Evolutionary conservation across 2,797 vertebrate species (phyloP), one percentile per base, ranked within the genome.

Genomic region (Lateolabrax maculatus): DNA sequence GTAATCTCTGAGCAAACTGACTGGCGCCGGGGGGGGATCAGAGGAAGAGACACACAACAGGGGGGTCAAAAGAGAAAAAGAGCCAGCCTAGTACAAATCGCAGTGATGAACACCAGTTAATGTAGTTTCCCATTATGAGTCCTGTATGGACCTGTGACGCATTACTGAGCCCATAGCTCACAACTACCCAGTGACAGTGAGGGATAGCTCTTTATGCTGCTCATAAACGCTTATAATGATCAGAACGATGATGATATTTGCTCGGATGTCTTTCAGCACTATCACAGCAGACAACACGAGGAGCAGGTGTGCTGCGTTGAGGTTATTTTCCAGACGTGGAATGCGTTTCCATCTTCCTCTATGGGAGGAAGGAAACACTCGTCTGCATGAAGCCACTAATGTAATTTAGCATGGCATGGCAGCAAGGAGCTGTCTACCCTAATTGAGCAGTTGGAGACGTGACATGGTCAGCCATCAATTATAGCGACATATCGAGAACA

Each of bases 391-490:
- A 92, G 67, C 79, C 84, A 81, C 91, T 94, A 92, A 93, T 94
- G 86, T 78, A 90, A 93, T 93, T 93, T 90, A 87, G 81, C 84
- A 74, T 87, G 79, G 78, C 87, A 74, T 62, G 86, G 79, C 86
- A 83, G 83, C 89, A 87, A 92, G 90, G 81, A 92, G 86, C 87
- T 89, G 67, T 84, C 85, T 76, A 60, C 64, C 80, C 66, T 92
- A 93, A 94, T 93, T 93, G 89, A 90, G 71, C 89, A 93, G 86
- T 90, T 93, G 87, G 94, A 94, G 92, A 93, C 86, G 92, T 93
- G 93, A 93, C 93, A 89, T 93, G 93, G 91, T 93, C 91, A 93
- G 83, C 91, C 91, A 93, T 94, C 91, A 93, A 93, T 93, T 94
- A 93, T 43, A 81, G 79, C 60, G 55, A 90, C 71, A 86, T 73